Evolutionary conservation across 2,113 vertebrate species (phyloP), one percentile per base, ranked within the genome.

Genomic region (Rafetus swinhoei): DNA sequence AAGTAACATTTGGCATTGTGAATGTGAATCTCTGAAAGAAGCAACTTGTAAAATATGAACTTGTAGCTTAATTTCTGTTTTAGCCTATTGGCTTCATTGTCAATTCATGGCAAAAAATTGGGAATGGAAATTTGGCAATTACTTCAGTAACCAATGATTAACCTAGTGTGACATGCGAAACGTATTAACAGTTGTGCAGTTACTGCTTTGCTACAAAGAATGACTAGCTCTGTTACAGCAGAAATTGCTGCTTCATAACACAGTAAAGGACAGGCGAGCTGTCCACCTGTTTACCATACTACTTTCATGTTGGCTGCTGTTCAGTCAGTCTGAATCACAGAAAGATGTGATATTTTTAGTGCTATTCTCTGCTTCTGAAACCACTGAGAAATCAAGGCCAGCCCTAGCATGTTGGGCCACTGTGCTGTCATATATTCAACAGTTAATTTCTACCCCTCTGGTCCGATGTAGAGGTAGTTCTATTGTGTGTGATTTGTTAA

Each of bases 401-500:
- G 35, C 52, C 32, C 59, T 93, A 91, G 53, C 69, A 81, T 39
- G 15, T 56, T 14, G 55, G 60, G 50, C 25, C 1, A 0, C 6
- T 32, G 59, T 62, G 62, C 65, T 93, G 79, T 84, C 65, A 32
- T 52, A 0, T 8, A 9, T 32, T 72, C 65, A 0, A 88, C 53
- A 2, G 18, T 53, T 16, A 50, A 0, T 6, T 77, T 90, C 50
- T 57, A 27, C 53, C 83, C 18, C 81, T 79, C 7, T 80, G 59
- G 65, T 9, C 39, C 32, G 54, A 1, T 35, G n/a, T 57, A 65
- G 27, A 92, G 74, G 9, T 57, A n/a, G 7, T 79, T 86, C 39
- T 89, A 87, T 90, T 54, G 16, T 82, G 9, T 81, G n/a, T 89
- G 35, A 27, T 72, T 84, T 85, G 1, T 86, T 84, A 19, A 82